Percentiles rank a stretch among this genome's conserved stretches.
phyloP scores from a whole-genome alignment of 2,113 vertebrate genomes.

The Galbula dea region DNA sequence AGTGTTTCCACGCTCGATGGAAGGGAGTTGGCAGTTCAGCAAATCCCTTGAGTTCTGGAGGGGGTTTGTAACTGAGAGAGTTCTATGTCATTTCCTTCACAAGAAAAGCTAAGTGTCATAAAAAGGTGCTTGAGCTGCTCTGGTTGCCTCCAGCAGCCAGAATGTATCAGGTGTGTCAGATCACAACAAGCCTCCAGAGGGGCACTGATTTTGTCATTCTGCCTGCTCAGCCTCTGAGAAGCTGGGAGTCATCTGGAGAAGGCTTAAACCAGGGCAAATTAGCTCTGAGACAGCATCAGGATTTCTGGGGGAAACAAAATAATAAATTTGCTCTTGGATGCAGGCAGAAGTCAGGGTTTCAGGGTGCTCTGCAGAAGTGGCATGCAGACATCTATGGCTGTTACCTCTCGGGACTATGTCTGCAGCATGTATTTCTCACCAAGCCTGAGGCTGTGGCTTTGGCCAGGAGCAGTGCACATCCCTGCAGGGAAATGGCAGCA shows the following conservation, averaged over 20 bases:
- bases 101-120: neutral
- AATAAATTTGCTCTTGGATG: no score
- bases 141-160: neutral
- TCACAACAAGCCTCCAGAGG: neutral
- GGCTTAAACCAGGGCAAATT: neutral
- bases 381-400: neutral
- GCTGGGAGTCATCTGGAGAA: neutral
- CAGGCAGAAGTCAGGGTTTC: neutral
- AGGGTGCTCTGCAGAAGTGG: neutral
- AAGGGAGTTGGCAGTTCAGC: neutral
- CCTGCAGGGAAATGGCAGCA: neutral
- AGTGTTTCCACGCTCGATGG: rapidly evolving
- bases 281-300: neutral
- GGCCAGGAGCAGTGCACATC: neutral
- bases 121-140: neutral
- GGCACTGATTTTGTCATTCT: neutral
- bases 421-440: neutral
- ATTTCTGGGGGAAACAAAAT: neutral
- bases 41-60: neutral
- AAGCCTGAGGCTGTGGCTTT: neutral
- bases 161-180: neutral
- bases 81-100: neutral
- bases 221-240: neutral
- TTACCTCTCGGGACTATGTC: neutral
- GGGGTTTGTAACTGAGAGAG: neutral